phyloP scores from a whole-genome alignment of 2,113 vertebrate genomes.

The Sprattus sprattus region DNA sequence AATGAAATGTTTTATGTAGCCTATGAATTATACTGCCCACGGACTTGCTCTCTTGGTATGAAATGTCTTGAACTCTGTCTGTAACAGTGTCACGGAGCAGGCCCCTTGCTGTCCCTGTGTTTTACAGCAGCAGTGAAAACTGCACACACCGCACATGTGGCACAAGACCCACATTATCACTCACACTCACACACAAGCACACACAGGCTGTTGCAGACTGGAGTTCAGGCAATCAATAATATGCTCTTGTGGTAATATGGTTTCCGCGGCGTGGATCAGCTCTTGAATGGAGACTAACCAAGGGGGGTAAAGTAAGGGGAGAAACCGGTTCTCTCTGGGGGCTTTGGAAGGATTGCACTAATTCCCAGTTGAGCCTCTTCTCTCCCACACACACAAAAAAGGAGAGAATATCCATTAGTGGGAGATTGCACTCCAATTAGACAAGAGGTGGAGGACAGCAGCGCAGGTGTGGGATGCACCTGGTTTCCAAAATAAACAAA shows the following conservation, averaged over 20 bases:
- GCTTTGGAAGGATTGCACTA: constrained; percentile 48
- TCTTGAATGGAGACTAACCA: constrained; percentile 43
- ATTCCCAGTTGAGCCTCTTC: constrained; percentile 65
- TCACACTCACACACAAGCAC: background rate
- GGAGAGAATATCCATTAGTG: constrained; percentile 70
- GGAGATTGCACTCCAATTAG: constrained; percentile 72
- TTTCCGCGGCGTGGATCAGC: constrained; percentile 39
- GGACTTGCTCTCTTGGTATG: background rate
- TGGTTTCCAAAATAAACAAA: constrained; percentile 49
- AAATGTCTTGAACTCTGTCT: background rate
- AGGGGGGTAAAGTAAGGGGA: constrained; percentile 18
- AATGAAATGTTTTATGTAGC: background rate
- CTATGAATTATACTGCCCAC: background rate
- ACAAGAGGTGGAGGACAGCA: constrained; percentile 47
- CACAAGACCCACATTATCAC: background rate
- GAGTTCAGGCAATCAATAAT: constrained; percentile 47
- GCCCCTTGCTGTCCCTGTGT: background rate
- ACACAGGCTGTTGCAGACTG: constrained; percentile 17
- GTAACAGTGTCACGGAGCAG: background rate
- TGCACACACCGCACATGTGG: background rate
- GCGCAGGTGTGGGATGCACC: constrained; percentile 72
- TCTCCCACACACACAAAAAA: constrained; percentile 53
- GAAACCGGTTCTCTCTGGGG: constrained; percentile 56
- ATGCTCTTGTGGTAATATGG: constrained; percentile 42
- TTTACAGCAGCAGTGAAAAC: background rate